Conservation (phyloP, 1,140 invertebrate genomes). For the Pseudomyrmex concolor region DNA sequence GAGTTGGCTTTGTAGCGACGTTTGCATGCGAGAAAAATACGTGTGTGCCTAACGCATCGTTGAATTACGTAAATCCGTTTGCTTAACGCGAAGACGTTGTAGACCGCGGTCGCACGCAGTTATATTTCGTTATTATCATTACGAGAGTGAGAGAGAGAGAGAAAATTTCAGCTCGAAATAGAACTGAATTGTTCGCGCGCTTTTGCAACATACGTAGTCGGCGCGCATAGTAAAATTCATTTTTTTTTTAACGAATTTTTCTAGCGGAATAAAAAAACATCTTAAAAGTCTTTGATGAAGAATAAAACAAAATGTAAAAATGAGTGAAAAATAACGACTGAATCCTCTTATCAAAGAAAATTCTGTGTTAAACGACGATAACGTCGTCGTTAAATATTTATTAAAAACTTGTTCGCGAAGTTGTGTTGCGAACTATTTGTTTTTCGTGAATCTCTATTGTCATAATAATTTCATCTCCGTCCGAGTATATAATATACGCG, state of each 20-base stretch:
- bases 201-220: constrained; percentile 23
- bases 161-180: not conserved
- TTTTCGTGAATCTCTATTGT: no score
- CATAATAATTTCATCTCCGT: no score
- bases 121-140: constrained; percentile 27
- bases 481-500: no score
- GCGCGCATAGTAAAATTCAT: not conserved
- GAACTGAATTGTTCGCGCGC: constrained; percentile 14
- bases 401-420: no score
- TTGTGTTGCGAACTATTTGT: no score
- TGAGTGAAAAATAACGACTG: not conserved
- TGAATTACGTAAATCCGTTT: constrained; percentile 43
- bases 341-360: not conserved
- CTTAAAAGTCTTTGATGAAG: not conserved
- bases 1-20: not conserved
- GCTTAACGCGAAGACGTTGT: constrained; percentile 26
- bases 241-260: not conserved
- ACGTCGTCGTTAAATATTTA: no score
- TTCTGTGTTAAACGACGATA: not conserved
- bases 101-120: constrained; percentile 27
- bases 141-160: not conserved
- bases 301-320: not conserved
- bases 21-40: constrained; percentile 45
- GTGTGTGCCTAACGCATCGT: constrained; percentile 30
- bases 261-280: not conserved